Evolutionary conservation across 2,888 invertebrate species (phyloP).

Genomic region (Cheilosia vulpina): DNA sequence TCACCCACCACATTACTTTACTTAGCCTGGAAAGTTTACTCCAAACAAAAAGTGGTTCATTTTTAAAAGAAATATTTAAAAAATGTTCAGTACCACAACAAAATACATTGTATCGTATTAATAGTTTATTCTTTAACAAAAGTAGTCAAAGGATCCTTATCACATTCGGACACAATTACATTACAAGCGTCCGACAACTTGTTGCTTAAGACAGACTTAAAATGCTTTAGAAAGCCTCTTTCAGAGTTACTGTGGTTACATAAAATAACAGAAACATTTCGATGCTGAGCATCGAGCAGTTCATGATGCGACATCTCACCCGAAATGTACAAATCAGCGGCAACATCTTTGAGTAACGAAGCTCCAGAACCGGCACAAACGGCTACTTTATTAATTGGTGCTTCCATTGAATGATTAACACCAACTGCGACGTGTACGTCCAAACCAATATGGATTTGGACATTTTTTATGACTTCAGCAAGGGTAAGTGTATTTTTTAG

Average conservation of each 20-base stretch:
- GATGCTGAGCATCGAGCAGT: conserved; percentile 92
- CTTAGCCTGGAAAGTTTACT: too few species aligned
- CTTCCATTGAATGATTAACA: conserved; percentile 81
- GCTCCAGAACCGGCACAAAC: conserved; percentile 96
- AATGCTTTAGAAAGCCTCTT: conserved; percentile 90
- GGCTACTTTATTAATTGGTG: conserved; percentile 87
- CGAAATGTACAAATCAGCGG: conserved; percentile 93
- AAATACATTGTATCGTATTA: too few species aligned
- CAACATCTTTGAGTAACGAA: conserved; percentile 88
- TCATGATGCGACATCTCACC: conserved; percentile 98
- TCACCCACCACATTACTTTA: too few species aligned
- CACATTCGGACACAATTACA: conserved; percentile 88
- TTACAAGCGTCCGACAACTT: conserved; percentile 83
- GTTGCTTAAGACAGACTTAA: conserved; percentile 83
- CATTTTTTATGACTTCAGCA: conserved; percentile 86
- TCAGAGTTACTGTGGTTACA: conserved; percentile 98
- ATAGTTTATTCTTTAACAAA: conserved; percentile 76
- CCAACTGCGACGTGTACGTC: conserved; percentile 90
- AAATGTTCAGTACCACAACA: too few species aligned
- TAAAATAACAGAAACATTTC: conserved; percentile 91
- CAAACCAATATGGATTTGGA: conserved; percentile 87
- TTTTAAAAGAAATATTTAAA: too few species aligned
- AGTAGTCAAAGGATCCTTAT: conserved; percentile 91
- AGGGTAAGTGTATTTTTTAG: conserved; percentile 84
- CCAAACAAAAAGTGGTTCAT: too few species aligned